Percentiles rank a stretch among this genome's conserved stretches.
Conservation (phyloP, 64 coral and sea anemone species). For the Dendrophyllia cribrosa region DNA sequence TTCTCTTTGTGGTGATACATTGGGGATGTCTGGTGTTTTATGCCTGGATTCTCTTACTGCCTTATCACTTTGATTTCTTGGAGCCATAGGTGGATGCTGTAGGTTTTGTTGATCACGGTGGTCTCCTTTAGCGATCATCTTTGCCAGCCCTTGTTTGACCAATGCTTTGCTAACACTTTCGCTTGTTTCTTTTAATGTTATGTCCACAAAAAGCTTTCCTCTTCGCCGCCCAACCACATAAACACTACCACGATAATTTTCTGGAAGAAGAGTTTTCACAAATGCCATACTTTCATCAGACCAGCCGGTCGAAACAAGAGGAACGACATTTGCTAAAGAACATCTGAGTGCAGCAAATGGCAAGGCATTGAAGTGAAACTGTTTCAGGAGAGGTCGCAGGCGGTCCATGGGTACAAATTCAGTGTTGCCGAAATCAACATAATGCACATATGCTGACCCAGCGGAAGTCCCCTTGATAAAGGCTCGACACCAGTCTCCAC, state of each 20-base stretch:
- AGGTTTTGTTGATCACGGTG: not conserved
- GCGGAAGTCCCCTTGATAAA: constrained; percentile 28
- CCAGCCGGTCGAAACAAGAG: constrained; percentile 32
- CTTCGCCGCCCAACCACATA: constrained; percentile 35
- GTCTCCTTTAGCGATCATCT: constrained; percentile 27
- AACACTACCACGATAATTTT: constrained; percentile 41
- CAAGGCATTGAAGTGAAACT: constrained; percentile 33
- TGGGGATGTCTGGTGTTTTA: not conserved
- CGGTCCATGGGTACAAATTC: constrained; percentile 22
- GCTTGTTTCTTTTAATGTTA: constrained; percentile 24
- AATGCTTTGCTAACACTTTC: constrained; percentile 45
- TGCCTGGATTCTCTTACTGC: not conserved
- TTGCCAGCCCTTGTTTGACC: constrained; percentile 57
- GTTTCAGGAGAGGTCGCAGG: constrained; percentile 63
- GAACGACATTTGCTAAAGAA: constrained; percentile 54
- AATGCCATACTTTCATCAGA: constrained; percentile 63
- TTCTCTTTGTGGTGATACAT: not conserved
- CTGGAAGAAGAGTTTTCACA: constrained; percentile 61
- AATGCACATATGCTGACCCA: constrained; percentile 53
- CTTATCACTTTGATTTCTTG: not conserved
- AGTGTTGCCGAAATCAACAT: constrained; percentile 84
- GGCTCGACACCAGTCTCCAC: constrained; percentile 67
- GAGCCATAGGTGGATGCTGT: not conserved
- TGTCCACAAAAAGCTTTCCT: constrained; percentile 66
- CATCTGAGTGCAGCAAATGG: constrained; percentile 64